Conservation (phyloP, 2,113 vertebrate genomes). For the Pygathrix nemaeus region DNA sequence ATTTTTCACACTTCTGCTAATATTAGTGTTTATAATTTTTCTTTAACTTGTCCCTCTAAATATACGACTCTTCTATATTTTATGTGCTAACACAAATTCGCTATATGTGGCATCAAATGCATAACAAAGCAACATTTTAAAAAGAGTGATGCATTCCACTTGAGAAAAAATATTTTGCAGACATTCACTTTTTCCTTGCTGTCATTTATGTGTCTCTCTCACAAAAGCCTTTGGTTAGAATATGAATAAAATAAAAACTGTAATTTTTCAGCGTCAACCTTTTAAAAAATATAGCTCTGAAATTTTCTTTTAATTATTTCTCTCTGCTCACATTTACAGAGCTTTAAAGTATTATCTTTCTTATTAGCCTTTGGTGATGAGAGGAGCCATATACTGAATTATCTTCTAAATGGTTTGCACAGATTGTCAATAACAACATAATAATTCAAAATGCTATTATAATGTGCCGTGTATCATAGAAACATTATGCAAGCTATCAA, state of each 20-base stretch:
- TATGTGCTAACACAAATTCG: neutral
- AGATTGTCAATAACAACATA: neutral
- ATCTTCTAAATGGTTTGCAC: neutral
- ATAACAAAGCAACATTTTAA: neutral
- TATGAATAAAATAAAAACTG: neutral
- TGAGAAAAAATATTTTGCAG: constrained; percentile 33
- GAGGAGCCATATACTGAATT: neutral
- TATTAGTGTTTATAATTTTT: neutral
- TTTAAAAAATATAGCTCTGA: neutral
- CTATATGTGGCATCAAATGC: neutral
- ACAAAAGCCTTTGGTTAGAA: neutral
- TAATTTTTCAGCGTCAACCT: neutral
- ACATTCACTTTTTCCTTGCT: neutral
- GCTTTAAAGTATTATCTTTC: neutral
- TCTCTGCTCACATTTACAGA: neutral
- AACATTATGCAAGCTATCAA: neutral
- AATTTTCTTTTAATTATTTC: neutral
- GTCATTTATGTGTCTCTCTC: neutral
- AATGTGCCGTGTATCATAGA: neutral
- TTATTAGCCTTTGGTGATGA: neutral
- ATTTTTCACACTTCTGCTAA: neutral
- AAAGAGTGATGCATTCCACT: neutral
- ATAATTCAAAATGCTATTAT: neutral
- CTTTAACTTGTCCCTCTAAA: neutral
- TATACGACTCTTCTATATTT: neutral